Conservation (phyloP, 2,888 invertebrate genomes). For the Watsonalla binaria region DNA sequence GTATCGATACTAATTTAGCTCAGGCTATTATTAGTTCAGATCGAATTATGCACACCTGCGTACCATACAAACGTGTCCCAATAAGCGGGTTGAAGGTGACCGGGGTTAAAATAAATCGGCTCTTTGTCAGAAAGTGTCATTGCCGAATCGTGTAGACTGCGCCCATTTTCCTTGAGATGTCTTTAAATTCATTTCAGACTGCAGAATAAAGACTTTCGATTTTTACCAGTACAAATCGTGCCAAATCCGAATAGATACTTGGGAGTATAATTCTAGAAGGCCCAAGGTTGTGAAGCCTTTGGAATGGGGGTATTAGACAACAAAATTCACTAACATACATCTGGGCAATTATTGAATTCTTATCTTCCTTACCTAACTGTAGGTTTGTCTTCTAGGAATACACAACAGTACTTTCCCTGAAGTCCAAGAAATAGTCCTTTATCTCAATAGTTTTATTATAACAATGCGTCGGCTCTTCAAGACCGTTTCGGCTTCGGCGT, state of each 20-base stretch:
- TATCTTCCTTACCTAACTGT: no score
- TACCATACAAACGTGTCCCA: neutral
- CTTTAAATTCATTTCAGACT: neutral
- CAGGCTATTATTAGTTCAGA: neutral
- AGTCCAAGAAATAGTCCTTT: neutral
- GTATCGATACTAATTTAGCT: neutral
- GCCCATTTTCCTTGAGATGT: neutral
- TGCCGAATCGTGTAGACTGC: neutral
- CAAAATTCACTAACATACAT: no score
- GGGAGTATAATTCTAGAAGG: neutral
- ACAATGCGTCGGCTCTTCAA: neutral
- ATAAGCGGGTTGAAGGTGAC: constrained; percentile 2
- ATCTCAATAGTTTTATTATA: neutral
- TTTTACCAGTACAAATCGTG: no score
- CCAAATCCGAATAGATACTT: neutral
- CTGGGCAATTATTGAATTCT: no score
- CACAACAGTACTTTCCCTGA: neutral
- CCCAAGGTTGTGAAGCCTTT: neutral
- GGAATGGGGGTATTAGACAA: no score
- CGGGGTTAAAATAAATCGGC: neutral
- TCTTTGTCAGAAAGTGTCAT: neutral
- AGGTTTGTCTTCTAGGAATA: no score
- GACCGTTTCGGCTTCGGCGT: neutral
- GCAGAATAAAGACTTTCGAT: no score
- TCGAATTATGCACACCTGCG: constrained; percentile 1